Conservation (phyloP, 2,797 vertebrate genomes). For the Enteromius fasciolatus region DNA sequence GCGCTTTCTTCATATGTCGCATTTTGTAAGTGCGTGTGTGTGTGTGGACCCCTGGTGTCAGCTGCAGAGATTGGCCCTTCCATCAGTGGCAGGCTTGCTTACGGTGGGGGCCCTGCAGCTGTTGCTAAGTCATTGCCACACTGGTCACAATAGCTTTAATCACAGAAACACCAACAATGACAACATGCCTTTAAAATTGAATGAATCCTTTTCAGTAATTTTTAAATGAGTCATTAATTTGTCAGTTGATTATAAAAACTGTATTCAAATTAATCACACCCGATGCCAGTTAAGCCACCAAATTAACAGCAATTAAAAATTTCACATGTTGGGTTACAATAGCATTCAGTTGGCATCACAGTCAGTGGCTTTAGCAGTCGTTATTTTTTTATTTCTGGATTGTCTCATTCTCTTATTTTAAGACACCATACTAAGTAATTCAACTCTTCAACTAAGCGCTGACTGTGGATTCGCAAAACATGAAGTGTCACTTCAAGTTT, state of each 20-base stretch:
- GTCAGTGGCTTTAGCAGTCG: background rate
- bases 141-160: background rate
- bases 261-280: background rate
- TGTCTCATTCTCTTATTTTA: slow-evolving; percentile 7
- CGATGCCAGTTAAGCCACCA: background rate
- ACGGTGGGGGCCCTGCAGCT: slow-evolving; percentile 2
- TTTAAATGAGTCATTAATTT: background rate
- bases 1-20: slow-evolving; percentile 3
- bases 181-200: background rate
- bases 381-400: background rate
- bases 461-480: background rate
- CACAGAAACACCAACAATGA: background rate
- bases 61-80: slow-evolving; percentile 29
- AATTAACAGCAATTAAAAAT: background rate
- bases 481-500: slow-evolving; percentile 16
- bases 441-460: background rate
- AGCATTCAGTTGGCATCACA: background rate
- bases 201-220: background rate
- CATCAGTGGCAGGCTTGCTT: background rate
- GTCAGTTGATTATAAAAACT: background rate
- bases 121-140: slow-evolving; percentile 29
- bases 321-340: background rate
- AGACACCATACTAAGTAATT: background rate
- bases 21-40: background rate
- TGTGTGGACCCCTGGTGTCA: slow-evolving; percentile 29